Evolutionary conservation across 1,140 invertebrate genomes (phyloP), one percentile per base, ranked within the genome.

Genomic region (Zaprionus camerounensis): DNA sequence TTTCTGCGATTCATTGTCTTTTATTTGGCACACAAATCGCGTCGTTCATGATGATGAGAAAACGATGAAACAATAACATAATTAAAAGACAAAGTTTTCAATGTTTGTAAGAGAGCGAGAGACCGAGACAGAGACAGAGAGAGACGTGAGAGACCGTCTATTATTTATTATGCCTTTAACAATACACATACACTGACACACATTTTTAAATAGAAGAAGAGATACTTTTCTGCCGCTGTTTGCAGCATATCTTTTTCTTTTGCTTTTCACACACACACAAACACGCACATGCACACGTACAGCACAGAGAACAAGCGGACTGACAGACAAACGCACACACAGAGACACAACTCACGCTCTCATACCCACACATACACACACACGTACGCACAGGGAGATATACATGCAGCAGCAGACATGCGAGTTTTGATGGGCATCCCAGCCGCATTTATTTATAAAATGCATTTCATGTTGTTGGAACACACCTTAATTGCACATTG

Each of bases 121-220:
- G 66, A 73, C 26, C 46, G 1, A 69, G 46, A 68, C 24, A 22
- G 22, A 62, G 61, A 7, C 13, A 12, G 49, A 62, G 64, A 71
- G 64, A 49, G 26, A 22, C 2, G 28, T 7, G 24, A 75, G 76
- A 34, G 31, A 34, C 31, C 73, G 82, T 72, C 85, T 87, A 81
- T 88, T 84, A 88, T 88, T 90, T 88, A 90, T 84, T 90, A 84
- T 90, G 68, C 44, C 78, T 80, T 82, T 70, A 75, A 70, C 61
- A 71, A 72, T 61, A 84, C 84, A 90, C 68, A 90, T 81, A 88
- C 84, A 88, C 84, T 88, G 84, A 90, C 84, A 88, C 84, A 88
- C 81, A 90, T 90, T 88, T 84, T 90, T 84, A 88, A 88, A 88
- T 87, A 87, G 84, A 84, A 78, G 83, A 87, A 81, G 81, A 90